Evolutionary conservation across 30 jellyfish, hydroid and myxozoan genomes (phyloP), one percentile per base, ranked within the genome.

Genomic region (Sanderia malayensis): DNA sequence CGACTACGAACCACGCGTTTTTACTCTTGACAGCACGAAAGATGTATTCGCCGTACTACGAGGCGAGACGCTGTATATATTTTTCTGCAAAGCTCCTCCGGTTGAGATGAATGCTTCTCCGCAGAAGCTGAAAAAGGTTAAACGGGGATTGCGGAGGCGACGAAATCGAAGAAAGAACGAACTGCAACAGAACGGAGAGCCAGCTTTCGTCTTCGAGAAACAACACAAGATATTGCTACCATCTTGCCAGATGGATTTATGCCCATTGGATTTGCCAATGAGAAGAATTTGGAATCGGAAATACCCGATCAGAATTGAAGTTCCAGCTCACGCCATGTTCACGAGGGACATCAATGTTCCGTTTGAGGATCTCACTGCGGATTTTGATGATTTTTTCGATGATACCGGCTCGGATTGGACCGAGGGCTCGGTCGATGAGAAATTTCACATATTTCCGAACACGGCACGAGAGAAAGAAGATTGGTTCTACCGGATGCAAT

Each of bases 391-490:
- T 22, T 67, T 63, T 25, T 58, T 84, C 24, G 88, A 68, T 13
- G 47, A 58, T 30, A 11, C 46, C 29, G 89, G 33, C 19, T 72
- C 47, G 2, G 88, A 80, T 1, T 89, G 90, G 70, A 26, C 66
- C 9, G 27, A 32, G 3, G 67, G 64, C 24, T 61, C 81, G 11
- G 85, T 28, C n/a, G 94, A 79, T 11, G 94, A 66, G 29, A 74
- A 8, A 44, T 69, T 92, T 58, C 92, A 84, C 63, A 28, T 92
- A 4, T 80, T 92, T 28, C 92, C 95, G 21, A 84, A 63, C 72
- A 84, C 98, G 44, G 95, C 97, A 41, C 73, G 98, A 24, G 99
- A 93, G 49, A 93, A 93, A 66, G 99, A 93, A 74, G 96, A 81
- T 60, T 87, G 97, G 97, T 93, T 86, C 67, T 93, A 93, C 71